These are phyloP conservation scores for Hippocampus zosterae DNA, from an alignment of 2,113 vertebrate species.

Conservation along the genomic window DNA sequence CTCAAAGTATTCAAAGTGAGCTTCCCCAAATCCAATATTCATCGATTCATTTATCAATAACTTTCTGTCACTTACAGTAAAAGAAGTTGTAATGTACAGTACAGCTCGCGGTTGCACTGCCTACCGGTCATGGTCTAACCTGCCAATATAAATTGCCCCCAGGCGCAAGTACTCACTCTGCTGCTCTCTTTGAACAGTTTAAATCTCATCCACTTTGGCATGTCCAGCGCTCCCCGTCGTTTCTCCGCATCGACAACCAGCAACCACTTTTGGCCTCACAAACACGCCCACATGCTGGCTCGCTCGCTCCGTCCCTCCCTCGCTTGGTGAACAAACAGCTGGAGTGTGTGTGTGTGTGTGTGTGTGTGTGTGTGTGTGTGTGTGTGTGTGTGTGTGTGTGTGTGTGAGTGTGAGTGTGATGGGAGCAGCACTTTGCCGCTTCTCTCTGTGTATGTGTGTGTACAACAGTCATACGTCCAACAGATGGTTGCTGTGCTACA, in stretches of 20 bases:
- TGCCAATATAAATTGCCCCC: not conserved
- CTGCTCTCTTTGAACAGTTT: conserved; percentile 74
- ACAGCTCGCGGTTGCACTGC: not conserved
- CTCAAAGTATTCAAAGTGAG: not conserved
- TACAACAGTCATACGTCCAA: conserved; percentile 51
- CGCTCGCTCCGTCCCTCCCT: not conserved
- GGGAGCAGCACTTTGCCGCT: too few species aligned
- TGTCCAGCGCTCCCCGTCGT: conserved; percentile 40
- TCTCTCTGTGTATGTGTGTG: not conserved
- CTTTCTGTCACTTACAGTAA: not conserved
- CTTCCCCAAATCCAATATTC: not conserved
- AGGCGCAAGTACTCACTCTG: conserved; percentile 62
- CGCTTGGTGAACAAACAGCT: conserved; percentile 41
- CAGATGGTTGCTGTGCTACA: conserved; percentile 44
- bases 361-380: conserved; percentile 46
- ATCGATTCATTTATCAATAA: not conserved
- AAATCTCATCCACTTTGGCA: conserved; percentile 78
- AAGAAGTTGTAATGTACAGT: not conserved
- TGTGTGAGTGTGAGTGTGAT: too few species aligned
- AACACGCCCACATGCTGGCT: conserved; percentile 22
- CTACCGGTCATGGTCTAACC: not conserved
- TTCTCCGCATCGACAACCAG: conserved; percentile 44
- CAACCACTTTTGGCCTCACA: conserved; percentile 33
- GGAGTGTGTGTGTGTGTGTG: conserved; percentile 35
- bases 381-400: conserved; percentile 22